These are phyloP conservation scores for Stenodema calcarata DNA, from an alignment of 2,888 invertebrate species.

Conservation along the genomic window DNA sequence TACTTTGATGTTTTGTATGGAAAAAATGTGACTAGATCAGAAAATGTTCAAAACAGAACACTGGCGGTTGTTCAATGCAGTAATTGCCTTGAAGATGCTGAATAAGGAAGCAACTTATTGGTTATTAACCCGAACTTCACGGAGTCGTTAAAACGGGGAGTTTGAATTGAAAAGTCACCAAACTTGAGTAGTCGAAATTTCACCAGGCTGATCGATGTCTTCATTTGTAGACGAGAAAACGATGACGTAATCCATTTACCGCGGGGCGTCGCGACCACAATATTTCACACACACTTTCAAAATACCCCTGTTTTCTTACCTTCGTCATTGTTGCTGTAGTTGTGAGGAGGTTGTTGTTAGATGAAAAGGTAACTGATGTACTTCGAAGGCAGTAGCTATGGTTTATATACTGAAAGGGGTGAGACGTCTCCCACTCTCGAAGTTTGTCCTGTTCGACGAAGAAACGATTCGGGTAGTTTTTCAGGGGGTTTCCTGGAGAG, in stretches of 20 bases:
- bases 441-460: background rate
- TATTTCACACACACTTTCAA: conserved; percentile 6
- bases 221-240: background rate
- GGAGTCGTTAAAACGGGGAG: too few relatives aligned
- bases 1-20: too few relatives aligned
- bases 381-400: background rate
- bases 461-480: background rate
- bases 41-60: too few relatives aligned
- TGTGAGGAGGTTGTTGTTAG: background rate
- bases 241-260: conserved; percentile 24
- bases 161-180: background rate
- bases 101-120: too few relatives aligned
- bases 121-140: too few relatives aligned
- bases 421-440: background rate
- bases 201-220: background rate
- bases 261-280: conserved; percentile 9
- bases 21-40: too few relatives aligned
- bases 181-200: background rate
- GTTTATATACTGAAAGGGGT: background rate
- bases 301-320: conserved; percentile 11
- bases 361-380: background rate
- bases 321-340: conserved; percentile 7
- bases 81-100: too few relatives aligned
- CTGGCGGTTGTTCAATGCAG: too few relatives aligned
- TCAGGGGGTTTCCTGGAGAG: background rate